phyloP scores from a whole-genome alignment of 2,888 invertebrate species.

The Clepsis dumicolana region DNA sequence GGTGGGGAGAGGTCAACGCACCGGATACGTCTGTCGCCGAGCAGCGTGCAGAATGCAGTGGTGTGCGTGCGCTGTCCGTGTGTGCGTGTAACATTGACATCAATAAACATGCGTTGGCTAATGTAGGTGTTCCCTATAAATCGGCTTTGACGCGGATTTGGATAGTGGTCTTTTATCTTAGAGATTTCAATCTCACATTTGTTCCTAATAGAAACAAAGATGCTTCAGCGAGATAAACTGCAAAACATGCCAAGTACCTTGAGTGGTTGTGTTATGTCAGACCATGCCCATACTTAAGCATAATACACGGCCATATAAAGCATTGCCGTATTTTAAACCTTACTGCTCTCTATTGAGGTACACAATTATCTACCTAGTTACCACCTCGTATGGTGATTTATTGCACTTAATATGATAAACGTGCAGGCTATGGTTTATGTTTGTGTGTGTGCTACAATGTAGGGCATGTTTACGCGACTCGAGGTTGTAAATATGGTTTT shows the following conservation, averaged over 20 bases:
- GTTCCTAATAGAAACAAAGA: background rate
- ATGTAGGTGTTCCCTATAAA: conserved; percentile 16
- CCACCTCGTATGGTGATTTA: conserved; percentile 16
- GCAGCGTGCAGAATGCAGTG: conserved; percentile 70
- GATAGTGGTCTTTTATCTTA: background rate
- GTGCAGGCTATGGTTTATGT: conserved; percentile 61
- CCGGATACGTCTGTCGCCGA: conserved; percentile 82
- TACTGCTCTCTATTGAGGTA: background rate
- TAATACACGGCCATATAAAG: conserved; percentile 12
- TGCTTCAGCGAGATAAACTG: conserved; percentile 6
- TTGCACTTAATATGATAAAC: conserved; percentile 67
- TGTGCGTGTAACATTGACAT: conserved; percentile 83
- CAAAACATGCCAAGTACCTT: background rate
- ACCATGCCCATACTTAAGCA: conserved; percentile 31
- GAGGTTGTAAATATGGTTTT: conserved; percentile 64
- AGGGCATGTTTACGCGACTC: conserved; percentile 74
- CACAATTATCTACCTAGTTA: background rate
- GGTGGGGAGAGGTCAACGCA: conserved; percentile 79
- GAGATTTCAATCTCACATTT: background rate
- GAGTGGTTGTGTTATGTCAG: conserved; percentile 27
- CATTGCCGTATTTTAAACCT: conserved; percentile 7
- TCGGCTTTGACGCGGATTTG: conserved; percentile 3
- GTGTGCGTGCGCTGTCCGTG: conserved; percentile 61
- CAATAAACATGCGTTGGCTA: conserved; percentile 68
- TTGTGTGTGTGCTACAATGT: conserved; percentile 69